Evolutionary conservation across 92 coral and sea anemone species (phyloP).

Genomic region (Virgularia gustaviana): DNA sequence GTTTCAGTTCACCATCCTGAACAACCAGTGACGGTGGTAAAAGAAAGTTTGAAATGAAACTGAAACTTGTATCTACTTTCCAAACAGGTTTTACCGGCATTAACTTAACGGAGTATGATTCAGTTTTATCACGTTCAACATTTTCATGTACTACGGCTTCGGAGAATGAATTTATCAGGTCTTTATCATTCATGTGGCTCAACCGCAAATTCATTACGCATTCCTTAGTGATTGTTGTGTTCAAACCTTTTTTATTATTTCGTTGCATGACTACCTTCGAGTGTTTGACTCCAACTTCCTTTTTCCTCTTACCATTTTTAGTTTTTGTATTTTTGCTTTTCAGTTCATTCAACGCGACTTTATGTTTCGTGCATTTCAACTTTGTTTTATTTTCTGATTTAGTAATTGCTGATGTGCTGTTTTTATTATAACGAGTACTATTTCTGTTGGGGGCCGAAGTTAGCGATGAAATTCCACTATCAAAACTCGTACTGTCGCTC

Average conservation of each 20-base stretch:
- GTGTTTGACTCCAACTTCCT: slow-evolving; percentile 1
- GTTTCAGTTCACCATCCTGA: slow-evolving; percentile 17
- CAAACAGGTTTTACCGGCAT: slow-evolving; percentile 42
- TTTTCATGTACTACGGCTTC: neutral
- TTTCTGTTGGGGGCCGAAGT: neutral
- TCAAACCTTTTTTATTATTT: neutral
- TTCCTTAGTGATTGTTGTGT: slow-evolving; percentile 37
- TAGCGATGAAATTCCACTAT: slow-evolving; percentile 30
- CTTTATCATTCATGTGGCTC: slow-evolving; percentile 36
- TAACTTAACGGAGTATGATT: slow-evolving; percentile 13
- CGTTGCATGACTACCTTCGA: too few relatives aligned
- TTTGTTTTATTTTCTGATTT: neutral
- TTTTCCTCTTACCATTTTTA: neutral
- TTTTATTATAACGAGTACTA: too few relatives aligned
- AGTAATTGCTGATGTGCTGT: neutral
- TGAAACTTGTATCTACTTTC: slow-evolving; percentile 24
- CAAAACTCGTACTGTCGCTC: slow-evolving; percentile 24
- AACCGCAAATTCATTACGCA: slow-evolving; percentile 27
- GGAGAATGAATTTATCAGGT: slow-evolving; percentile 29
- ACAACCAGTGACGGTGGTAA: slow-evolving; percentile 33
- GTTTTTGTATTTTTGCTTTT: neutral
- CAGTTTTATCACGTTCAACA: neutral
- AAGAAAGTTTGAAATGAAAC: slow-evolving; percentile 30
- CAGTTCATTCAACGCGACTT: neutral
- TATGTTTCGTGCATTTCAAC: too few relatives aligned